A percentile compares a stretch with the other conserved stretches of the same genome.
Conservation (phyloP, 2,888 invertebrate genomes). For the Hypomecis punctinalis region DNA sequence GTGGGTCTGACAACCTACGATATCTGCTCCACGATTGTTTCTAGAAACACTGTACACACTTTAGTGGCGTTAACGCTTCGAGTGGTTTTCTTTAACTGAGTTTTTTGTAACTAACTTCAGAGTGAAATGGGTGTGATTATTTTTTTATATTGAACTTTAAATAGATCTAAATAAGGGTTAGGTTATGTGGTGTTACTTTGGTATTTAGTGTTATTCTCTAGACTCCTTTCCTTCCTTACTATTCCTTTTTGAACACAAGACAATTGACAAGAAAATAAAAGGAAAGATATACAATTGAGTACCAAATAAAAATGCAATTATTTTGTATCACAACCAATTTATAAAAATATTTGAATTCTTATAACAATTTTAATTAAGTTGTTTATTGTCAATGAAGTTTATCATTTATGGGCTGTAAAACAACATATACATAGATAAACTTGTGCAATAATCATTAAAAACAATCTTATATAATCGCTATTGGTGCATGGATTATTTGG, state of each 20-base stretch:
- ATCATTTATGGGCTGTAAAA: not conserved
- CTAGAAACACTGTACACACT: not conserved
- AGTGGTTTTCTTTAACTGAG: constrained; percentile 24
- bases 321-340: not conserved
- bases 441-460: not conserved
- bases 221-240: no score
- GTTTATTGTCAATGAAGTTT: not conserved
- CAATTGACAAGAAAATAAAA: no score
- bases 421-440: not conserved
- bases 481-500: not conserved
- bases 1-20: not conserved
- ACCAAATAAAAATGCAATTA: not conserved
- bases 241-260: no score
- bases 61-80: constrained; percentile 35
- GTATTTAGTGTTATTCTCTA: not conserved
- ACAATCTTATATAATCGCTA: not conserved
- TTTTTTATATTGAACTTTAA: no score
- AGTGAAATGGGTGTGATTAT: constrained; percentile 1
- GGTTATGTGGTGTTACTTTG: no score
- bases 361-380: no score
- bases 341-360: no score
- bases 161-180: no score
- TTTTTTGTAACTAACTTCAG: constrained; percentile 40
- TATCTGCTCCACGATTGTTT: not conserved
- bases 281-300: not conserved